phyloP scores from a whole-genome alignment of 2,113 vertebrate genomes.

The Puffinus mauretanicus region DNA sequence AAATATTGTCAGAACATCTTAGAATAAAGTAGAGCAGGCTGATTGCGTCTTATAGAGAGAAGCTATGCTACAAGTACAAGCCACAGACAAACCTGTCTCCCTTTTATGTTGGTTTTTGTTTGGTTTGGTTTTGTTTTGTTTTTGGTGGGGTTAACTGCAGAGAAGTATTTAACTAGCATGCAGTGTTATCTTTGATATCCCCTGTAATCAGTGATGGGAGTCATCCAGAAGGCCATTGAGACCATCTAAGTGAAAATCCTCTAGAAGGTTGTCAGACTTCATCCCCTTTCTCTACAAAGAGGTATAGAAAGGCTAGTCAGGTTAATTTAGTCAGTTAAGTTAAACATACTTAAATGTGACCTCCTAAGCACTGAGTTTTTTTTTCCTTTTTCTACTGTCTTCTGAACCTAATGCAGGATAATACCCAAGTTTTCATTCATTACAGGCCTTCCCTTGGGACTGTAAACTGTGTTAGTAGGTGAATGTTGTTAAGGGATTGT shows the following conservation, averaged over 20 bases:
- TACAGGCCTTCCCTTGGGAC: neutral
- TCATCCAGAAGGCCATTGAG: neutral
- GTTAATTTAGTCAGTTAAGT: neutral
- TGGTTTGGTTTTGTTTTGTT: neutral
- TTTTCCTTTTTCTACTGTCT: neutral
- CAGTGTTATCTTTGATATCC: neutral
- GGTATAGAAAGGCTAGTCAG: neutral
- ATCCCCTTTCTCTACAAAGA: neutral
- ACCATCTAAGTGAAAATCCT: neutral
- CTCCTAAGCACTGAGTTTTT: neutral
- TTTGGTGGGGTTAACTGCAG: neutral
- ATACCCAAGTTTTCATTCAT: slow-evolving; percentile 8
- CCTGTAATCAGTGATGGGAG: neutral
- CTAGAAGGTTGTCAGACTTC: neutral
- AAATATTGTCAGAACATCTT: neutral
- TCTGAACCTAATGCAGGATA: neutral
- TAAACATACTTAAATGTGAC: neutral
- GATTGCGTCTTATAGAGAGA: neutral
- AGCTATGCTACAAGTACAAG: neutral
- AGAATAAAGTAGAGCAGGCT: neutral
- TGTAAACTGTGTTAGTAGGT: slow-evolving; percentile 29
- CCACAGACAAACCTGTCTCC: neutral
- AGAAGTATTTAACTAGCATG: neutral
- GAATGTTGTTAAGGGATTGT: neutral
- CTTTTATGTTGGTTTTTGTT: neutral